A percentile compares a stretch with the other conserved stretches of the same genome.
Conservation (phyloP, 92 coral and sea anemone genomes). For the Blastomussa wellsi region DNA sequence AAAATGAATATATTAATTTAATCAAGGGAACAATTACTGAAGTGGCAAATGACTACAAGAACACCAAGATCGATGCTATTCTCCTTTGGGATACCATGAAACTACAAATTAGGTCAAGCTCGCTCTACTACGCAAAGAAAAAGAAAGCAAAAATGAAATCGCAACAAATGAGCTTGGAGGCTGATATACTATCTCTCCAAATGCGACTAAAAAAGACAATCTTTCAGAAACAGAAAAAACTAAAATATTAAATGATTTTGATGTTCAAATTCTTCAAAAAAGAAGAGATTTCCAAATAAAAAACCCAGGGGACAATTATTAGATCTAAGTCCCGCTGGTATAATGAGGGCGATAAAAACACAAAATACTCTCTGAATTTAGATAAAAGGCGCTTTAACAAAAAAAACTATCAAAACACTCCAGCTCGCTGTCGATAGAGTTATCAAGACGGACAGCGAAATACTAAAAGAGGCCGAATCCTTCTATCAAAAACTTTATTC, state of each 20-base stretch:
- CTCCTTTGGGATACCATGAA: slow-evolving; percentile 30
- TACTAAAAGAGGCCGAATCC: neutral
- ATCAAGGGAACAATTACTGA: slow-evolving; percentile 21
- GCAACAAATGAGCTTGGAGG: too few relatives aligned
- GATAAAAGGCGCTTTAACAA: too few relatives aligned
- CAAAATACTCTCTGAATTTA: neutral
- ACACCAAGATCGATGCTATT: slow-evolving; percentile 8
- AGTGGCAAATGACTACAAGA: slow-evolving; percentile 22
- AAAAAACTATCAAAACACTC: neutral
- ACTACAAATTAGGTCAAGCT: slow-evolving; percentile 15
- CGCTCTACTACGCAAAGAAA: slow-evolving; percentile 6
- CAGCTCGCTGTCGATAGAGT: neutral
- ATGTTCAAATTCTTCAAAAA: too few relatives aligned
- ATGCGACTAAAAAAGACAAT: too few relatives aligned
- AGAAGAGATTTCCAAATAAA: too few relatives aligned
- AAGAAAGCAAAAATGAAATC: slow-evolving; percentile 19
- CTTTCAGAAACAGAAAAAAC: too few relatives aligned
- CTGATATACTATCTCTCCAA: too few relatives aligned
- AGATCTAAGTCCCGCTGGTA: too few relatives aligned
- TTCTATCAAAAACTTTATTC: slow-evolving; percentile 8
- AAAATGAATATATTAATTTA: slow-evolving; percentile 7
- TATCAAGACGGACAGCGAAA: neutral
- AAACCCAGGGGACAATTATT: too few relatives aligned
- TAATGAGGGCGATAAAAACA: too few relatives aligned
- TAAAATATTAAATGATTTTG: too few relatives aligned